These are phyloP conservation scores for Hyperopisus bebe DNA, from an alignment of 2,113 vertebrate species.

Conservation along the genomic window DNA sequence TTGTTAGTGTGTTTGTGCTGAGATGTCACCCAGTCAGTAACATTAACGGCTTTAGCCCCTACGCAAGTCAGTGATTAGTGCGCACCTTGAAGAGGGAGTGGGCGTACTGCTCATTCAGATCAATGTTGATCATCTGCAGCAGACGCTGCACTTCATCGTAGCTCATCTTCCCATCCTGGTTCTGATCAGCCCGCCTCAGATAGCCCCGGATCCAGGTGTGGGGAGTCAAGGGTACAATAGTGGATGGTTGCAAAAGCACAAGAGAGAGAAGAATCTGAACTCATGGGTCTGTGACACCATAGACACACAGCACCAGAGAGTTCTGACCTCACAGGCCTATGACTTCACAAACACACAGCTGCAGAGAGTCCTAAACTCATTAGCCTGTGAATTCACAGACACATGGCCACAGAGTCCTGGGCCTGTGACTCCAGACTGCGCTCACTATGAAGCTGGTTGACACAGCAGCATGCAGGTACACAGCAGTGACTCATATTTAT, in stretches of 20 bases:
- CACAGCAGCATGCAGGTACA: background rate
- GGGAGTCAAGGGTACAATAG: conserved; percentile 44
- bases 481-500: background rate
- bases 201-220: conserved; percentile 81
- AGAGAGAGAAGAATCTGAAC: background rate
- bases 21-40: background rate
- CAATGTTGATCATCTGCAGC: conserved; percentile 87
- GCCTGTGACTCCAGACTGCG: background rate
- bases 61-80: background rate
- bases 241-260: background rate
- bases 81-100: conserved; percentile 81
- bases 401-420: background rate
- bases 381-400: background rate
- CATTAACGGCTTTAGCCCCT: background rate
- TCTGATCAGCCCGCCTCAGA: conserved; percentile 75
- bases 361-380: background rate
- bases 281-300: background rate
- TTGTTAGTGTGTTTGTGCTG: background rate
- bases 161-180: conserved; percentile 88
- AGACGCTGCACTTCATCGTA: conserved; percentile 85
- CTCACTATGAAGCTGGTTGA: background rate
- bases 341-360: background rate
- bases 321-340: background rate
- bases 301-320: background rate
- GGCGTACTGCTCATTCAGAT: conserved; percentile 82